Evolutionary conservation across 2,888 invertebrate genomes (phyloP).

Genomic region (Sesia bembeciformis): DNA sequence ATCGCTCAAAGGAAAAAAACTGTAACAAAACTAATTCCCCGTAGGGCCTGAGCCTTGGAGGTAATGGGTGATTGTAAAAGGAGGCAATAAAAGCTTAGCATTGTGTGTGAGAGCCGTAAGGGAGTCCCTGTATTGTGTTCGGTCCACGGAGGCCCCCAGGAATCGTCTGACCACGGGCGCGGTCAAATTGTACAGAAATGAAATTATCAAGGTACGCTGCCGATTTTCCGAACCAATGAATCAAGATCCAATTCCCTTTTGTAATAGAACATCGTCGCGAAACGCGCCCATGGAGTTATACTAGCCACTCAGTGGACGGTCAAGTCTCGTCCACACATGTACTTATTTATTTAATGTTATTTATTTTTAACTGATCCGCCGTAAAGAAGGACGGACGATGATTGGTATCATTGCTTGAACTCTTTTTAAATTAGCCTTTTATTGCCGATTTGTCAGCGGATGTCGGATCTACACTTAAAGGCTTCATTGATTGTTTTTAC

Average conservation of each 20-base stretch:
- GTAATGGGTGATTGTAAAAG: conserved; percentile 74
- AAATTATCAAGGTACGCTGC: conserved; percentile 75
- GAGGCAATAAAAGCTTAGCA: conserved; percentile 74
- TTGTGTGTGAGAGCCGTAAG: conserved; percentile 69
- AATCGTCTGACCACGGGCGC: conserved; percentile 70
- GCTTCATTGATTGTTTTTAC: no score
- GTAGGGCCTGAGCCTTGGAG: conserved; percentile 58
- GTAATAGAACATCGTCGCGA: conserved; percentile 74
- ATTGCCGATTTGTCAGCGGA: no score
- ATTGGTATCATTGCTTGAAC: no score
- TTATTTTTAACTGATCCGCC: not conserved
- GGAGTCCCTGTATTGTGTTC: conserved; percentile 65
- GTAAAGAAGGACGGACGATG: no score
- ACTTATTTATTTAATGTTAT: not conserved
- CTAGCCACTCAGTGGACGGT: conserved; percentile 64
- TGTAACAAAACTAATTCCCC: conserved; percentile 71
- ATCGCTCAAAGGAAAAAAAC: conserved; percentile 53
- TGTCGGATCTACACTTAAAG: no score
- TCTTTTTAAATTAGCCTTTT: no score
- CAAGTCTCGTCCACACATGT: conserved; percentile 18
- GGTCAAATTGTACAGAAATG: conserved; percentile 76
- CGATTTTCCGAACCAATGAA: conserved; percentile 75
- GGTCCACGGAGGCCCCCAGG: conserved; percentile 63
- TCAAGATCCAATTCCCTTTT: conserved; percentile 75
- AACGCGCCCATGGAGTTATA: conserved; percentile 59